Base-by-base conservation (phyloP, 2,797 vertebrate genomes). In the Argya squamiceps region DNA sequence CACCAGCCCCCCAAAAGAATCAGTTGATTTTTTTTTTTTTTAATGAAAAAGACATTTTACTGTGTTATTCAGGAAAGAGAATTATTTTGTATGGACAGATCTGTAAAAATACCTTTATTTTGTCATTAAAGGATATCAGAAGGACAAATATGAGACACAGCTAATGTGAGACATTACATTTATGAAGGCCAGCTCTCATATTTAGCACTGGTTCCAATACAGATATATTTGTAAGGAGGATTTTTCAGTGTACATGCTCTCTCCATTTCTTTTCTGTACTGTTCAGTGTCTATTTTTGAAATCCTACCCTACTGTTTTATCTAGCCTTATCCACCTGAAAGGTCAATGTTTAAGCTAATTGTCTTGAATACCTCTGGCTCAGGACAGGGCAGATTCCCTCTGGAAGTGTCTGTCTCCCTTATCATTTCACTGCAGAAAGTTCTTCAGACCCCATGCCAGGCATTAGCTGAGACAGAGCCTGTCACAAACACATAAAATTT, bases 371-470 rank as follows among this genome's bases (percentile, higher is more conserved):
- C 46, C 30, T 83, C 84, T 92, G 84, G 76, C 68, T 92, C 62
- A 58, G 79, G 71, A 75, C 43, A 64, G 50, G 64, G 37, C 50
- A 94, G 30, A 82, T 15, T 89, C 78, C 84, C 71, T 80, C 85
- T 89, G 60, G 75, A 96, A 85, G 64, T 29, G 36, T 68, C 82
- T 88, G 60, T 77, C 58, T 92, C 47, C 56, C 79, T 91, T 94
- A 89, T 70, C 87, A 68, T 55, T 88, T 64, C 65, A 30, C 53
- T 85, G 53, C 79, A 89, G 60, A 83, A 94, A 77, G 52, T 68
- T 83, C 60, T 89, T 80, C 76, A 80, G 68, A 69, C 37, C n/a
- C 37, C 37, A 50, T 43, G 37, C 34, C 78, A 63, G 56, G 85
- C 2, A 6, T 36, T 52, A 91, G 63, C 70, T 83, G 71, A 92